Percentiles rank a stretch among this genome's conserved stretches.
phyloP scores from a whole-genome alignment of 2,888 invertebrate species.

The Torymus auratus region DNA sequence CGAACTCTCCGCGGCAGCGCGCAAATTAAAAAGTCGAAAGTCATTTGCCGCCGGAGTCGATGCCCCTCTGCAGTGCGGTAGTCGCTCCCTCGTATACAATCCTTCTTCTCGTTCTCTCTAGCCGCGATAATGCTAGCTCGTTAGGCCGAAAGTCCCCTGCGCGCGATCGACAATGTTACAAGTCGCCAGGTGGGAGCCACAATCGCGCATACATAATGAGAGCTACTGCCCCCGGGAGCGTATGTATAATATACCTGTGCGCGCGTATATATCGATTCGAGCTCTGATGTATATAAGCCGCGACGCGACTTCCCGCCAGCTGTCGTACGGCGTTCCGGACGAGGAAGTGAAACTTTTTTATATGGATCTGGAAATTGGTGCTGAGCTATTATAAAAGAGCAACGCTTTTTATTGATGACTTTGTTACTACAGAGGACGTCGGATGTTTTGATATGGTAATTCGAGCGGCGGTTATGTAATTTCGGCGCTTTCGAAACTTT shows the following conservation, averaged over 20 bases:
- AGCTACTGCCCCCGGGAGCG: conserved; percentile 22
- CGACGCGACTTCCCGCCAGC: conserved; percentile 52
- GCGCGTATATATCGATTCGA: conserved; percentile 58
- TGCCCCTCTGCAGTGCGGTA: conserved; percentile 9
- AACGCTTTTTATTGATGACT: too few species aligned
- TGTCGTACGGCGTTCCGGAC: not conserved
- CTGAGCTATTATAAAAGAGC: too few species aligned
- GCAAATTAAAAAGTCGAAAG: conserved; percentile 46
- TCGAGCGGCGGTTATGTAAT: too few species aligned
- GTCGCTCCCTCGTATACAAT: not conserved
- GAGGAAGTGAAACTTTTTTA: not conserved
- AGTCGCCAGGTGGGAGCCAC: conserved; percentile 59
- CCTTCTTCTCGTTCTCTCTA: not conserved
- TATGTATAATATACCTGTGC: not conserved
- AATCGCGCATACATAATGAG: conserved; percentile 60
- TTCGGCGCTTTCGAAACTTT: too few species aligned
- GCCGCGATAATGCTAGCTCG: conserved; percentile 35
- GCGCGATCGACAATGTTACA: too few species aligned
- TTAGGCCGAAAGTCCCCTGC: conserved; percentile 18
- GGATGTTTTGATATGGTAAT: too few species aligned
- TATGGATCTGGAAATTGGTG: too few species aligned
- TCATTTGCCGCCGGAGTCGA: conserved; percentile 36
- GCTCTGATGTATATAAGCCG: conserved; percentile 40
- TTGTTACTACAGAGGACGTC: too few species aligned
- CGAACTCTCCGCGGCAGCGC: not conserved